phyloP scores from a whole-genome alignment of 2,888 invertebrate genomes.

The Idaea biselata region DNA sequence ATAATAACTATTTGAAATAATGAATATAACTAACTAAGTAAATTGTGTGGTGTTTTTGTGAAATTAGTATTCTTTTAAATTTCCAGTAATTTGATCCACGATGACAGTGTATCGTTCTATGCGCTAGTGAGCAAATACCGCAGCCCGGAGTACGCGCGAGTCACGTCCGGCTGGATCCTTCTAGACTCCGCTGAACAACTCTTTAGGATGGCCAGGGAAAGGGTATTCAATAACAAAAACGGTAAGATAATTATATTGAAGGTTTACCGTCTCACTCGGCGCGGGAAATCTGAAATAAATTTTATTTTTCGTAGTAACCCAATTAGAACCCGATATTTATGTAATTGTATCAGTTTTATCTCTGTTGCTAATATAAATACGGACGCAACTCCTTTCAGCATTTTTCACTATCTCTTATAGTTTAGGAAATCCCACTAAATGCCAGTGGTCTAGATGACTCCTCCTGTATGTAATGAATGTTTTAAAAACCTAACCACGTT shows the following conservation, averaged over 20 bases:
- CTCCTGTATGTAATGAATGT: too few species aligned
- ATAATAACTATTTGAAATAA: too few species aligned
- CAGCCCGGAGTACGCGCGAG: constrained; percentile 90
- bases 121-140: constrained; percentile 87
- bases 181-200: constrained; percentile 93
- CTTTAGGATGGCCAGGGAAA: constrained; percentile 86
- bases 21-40: too few species aligned
- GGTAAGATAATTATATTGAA: constrained; percentile 68
- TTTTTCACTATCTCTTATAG: constrained; percentile 7
- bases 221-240: constrained; percentile 85
- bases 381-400: neutral
- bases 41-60: too few species aligned
- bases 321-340: too few species aligned
- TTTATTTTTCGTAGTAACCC: too few species aligned
- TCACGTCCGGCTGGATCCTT: constrained; percentile 94
- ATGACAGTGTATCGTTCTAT: constrained; percentile 94
- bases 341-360: too few species aligned
- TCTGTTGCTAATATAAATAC: too few species aligned
- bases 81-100: constrained; percentile 89
- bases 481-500: too few species aligned
- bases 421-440: constrained; percentile 22
- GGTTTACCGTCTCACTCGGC: too few species aligned
- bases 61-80: neutral
- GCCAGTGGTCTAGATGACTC: too few species aligned
- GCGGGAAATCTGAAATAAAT: too few species aligned